Base-by-base conservation (phyloP, 2,888 invertebrate genomes). In the Xestia rhomboidea region DNA sequence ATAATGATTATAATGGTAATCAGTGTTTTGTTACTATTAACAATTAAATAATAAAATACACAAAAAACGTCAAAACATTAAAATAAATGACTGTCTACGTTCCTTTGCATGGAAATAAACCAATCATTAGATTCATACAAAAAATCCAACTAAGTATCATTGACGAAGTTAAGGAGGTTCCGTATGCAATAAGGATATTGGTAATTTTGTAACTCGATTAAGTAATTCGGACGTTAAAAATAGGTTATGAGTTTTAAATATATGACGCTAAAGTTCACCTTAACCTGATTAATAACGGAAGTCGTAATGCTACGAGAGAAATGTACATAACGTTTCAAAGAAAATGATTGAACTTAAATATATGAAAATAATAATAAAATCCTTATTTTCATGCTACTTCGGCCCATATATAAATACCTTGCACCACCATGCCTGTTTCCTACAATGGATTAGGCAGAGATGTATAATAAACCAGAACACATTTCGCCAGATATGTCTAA, bases 141-240 rank as follows among this genome's bases (percentile, higher is more conserved):
- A 73, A 71, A 68, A 41, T 24, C 0, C 0, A 21, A 63, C 30
- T 24, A 24, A 51, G 24, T 51, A 49, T 27, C 24, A 24, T 27
- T 68, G 27, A 60, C 41, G 41, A 34, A 57, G 21, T 15, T 71
- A 21, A 46, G 51, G n/a, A n/a, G 68, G 74, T 83, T 83, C 79
- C 73, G 70, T 68, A 41, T 66, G 21, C 21, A 10, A 57, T 76
- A 64, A 73, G 63, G 73, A 76, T 63, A 44, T 60, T 15, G 7
- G 30, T 18, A 34, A 27, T 73, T 54, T 24, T 44, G 4, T 27
- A 6, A 1, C 0, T 38, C 11, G 18, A 46, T 27, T 54, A 27
- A 5, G 18, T 54, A 24, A 63, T 64, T 57, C 46, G 21, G 18
- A 27, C 11, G 11, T 60, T 27, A 24, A 38, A 74, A 72, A 72